These are phyloP conservation scores for Emmelina monodactyla DNA, from an alignment of 2,888 invertebrate genomes.

Conservation along the genomic window DNA sequence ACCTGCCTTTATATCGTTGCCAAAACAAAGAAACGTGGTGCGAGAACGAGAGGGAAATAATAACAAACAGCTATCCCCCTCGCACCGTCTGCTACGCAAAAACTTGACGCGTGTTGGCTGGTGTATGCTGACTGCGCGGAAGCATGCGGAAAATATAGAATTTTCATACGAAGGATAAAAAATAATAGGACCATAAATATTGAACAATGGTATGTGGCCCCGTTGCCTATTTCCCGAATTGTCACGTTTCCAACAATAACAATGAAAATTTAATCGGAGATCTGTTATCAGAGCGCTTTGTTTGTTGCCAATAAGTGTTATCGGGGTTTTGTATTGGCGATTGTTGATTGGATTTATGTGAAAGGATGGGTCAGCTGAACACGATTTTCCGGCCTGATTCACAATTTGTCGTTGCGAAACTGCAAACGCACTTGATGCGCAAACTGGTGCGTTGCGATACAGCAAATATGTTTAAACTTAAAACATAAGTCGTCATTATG, in stretches of 20 bases:
- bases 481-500: neutral
- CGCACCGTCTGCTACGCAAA: conserved; percentile 53
- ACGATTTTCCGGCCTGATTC: conserved; percentile 50
- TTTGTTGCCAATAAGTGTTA: conserved; percentile 26
- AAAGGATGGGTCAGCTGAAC: conserved; percentile 36
- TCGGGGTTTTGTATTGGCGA: conserved; percentile 24
- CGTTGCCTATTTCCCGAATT: no score
- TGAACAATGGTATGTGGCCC: no score
- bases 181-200: no score
- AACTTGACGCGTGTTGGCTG: conserved; percentile 51
- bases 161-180: no score
- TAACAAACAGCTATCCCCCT: conserved; percentile 48
- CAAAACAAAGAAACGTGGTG: conserved; percentile 64
- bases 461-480: conserved; percentile 22
- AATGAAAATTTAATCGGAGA: no score
- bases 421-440: conserved; percentile 32
- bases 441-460: conserved; percentile 21
- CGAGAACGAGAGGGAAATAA: conserved; percentile 43
- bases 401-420: conserved; percentile 26
- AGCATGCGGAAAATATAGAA: conserved; percentile 37
- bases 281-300: conserved; percentile 33
- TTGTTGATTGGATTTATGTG: conserved; percentile 31
- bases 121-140: no score
- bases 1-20: conserved; percentile 59
- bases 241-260: conserved; percentile 31